These are phyloP conservation scores for Varroa destructor DNA, from an alignment of 1,140 invertebrate species.

Conservation along the genomic window DNA sequence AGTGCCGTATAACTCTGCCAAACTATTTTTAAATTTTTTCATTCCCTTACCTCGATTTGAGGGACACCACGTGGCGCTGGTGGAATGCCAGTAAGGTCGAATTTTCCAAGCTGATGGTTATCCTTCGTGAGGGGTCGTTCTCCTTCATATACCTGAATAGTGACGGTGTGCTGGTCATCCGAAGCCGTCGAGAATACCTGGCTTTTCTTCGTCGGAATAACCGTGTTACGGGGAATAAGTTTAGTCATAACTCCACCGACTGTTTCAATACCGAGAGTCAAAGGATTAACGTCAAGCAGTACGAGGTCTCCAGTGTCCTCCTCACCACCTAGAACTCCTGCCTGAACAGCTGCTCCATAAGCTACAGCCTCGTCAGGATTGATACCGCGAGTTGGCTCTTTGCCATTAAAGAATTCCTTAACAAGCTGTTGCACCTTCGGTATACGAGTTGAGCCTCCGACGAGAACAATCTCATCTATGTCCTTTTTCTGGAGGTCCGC, in stretches of 20 bases:
- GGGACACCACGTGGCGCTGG: conserved; percentile 92
- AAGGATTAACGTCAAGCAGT: conserved; percentile 89
- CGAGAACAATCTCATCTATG: conserved; percentile 95
- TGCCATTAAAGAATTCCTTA: conserved; percentile 95
- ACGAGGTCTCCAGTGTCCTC: conserved; percentile 64
- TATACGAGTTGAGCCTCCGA: conserved; percentile 96
- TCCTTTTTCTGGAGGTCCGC: conserved; percentile 97
- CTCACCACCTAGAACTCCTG: conserved; percentile 57
- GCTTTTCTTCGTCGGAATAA: conserved; percentile 98
- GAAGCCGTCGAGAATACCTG: conserved; percentile 98
- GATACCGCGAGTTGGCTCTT: conserved; percentile 92
- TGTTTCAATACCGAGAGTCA: conserved; percentile 98
- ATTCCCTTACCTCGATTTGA: conserved; percentile 53
- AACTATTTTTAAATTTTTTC: conserved; percentile 35
- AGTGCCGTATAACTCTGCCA: no score
- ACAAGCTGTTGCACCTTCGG: conserved; percentile 97
- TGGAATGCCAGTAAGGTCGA: conserved; percentile 94
- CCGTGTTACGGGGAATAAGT: conserved; percentile 90
- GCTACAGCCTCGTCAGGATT: conserved; percentile 97
- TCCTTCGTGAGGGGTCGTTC: conserved; percentile 99
- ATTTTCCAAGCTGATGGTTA: conserved; percentile 92
- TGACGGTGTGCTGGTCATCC: conserved; percentile 97
- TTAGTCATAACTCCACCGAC: conserved; percentile 99
- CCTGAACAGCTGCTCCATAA: conserved; percentile 96
- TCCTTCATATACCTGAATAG: conserved; percentile 91